Evolutionary conservation across 2,113 vertebrate genomes (phyloP).

Genomic region (Chloropsis cyanopogon): DNA sequence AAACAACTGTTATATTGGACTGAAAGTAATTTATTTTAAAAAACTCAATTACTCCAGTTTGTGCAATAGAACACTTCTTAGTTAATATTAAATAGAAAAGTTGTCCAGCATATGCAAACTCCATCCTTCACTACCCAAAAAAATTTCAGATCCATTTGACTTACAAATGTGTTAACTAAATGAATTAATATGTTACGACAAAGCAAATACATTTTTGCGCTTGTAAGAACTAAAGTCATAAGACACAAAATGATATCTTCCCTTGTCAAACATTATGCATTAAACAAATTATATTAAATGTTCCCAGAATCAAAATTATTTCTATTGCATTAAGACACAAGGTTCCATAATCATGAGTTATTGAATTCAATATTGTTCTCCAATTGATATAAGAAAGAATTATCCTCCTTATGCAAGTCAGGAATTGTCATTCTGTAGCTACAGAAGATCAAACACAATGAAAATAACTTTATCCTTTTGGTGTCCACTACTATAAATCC

Average conservation of each 20-base stretch:
- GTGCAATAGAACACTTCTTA: not conserved
- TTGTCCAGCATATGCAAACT: not conserved
- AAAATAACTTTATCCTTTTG: not conserved
- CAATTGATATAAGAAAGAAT: not conserved
- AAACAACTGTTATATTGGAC: not conserved
- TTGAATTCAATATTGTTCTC: not conserved
- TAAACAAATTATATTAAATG: not conserved
- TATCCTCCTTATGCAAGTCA: not conserved
- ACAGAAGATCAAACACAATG: not conserved
- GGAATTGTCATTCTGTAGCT: not conserved
- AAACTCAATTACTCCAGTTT: not conserved
- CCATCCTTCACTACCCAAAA: not conserved
- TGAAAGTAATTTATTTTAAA: not conserved
- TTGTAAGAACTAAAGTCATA: not conserved
- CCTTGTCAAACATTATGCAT: not conserved
- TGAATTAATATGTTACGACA: not conserved
- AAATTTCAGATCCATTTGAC: not conserved
- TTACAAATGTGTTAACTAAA: not conserved
- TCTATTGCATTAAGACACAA: not conserved
- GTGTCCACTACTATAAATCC: not conserved
- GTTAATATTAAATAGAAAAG: not conserved
- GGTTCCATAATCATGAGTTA: not conserved
- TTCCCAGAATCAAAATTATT: not conserved
- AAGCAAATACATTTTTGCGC: not conserved
- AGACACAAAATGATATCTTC: not conserved